These are phyloP conservation scores for Mimas tiliae DNA, from an alignment of 2,888 invertebrate species.

Conservation along the genomic window DNA sequence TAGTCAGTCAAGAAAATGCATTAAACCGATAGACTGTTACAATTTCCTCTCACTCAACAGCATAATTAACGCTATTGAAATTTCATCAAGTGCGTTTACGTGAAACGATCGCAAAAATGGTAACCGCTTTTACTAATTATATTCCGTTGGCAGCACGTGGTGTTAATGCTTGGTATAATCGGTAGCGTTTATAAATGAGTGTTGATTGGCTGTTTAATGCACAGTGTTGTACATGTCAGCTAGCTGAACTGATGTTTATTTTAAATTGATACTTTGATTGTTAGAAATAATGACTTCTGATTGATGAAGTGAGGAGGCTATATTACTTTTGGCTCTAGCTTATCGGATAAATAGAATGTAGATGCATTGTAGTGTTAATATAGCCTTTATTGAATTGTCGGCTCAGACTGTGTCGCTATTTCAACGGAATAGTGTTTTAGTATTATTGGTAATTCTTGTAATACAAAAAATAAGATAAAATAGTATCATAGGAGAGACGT, in stretches of 20 bases:
- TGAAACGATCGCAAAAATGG: conserved; percentile 46
- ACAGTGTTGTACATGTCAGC: neutral
- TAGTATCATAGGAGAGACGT: no score
- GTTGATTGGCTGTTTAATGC: conserved; percentile 39
- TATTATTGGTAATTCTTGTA: no score
- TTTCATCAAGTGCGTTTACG: conserved; percentile 28
- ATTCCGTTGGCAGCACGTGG: conserved; percentile 46
- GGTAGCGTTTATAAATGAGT: conserved; percentile 47
- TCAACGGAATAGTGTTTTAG: no score
- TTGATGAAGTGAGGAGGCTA: neutral
- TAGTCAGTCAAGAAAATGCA: neutral
- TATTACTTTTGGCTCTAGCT: no score
- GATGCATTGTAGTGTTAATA: no score
- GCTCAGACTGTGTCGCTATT: no score
- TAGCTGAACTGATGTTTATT: neutral
- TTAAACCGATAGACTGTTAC: neutral
- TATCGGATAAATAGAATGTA: no score
- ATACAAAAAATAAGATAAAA: no score
- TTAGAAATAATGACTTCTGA: neutral
- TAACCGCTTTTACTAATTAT: conserved; percentile 45
- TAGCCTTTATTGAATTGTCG: no score
- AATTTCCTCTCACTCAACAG: conserved; percentile 1
- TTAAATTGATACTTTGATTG: neutral
- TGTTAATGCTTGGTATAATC: conserved; percentile 53
- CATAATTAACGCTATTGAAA: conserved; percentile 14